Evolutionary conservation across 2,797 vertebrate genomes (phyloP), one percentile per base, ranked within the genome.

Genomic region (Gila robusta): DNA sequence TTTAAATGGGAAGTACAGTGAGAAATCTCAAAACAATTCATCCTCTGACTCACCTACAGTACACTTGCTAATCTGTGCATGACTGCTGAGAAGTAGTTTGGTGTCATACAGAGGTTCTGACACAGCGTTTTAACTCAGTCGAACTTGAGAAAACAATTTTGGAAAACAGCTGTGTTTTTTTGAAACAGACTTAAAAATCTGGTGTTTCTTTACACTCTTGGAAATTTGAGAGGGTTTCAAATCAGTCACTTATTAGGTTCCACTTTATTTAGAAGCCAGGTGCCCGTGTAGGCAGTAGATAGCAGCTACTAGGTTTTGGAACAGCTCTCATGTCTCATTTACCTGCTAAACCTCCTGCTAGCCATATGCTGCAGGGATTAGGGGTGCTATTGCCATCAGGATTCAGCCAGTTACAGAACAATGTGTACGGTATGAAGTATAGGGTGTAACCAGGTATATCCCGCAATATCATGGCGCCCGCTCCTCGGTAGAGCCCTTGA

Each of bases 281-380:
- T 66, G 7, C n/a, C 5, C 7, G 5, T 64, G 37, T 71, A 23
- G 56, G 12, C 28, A 28, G 59, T 16, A 28, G 23, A 62, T 6
- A 66, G 14, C 14, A 66, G 28, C 26, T 32, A 37, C 19, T 52
- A 23, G 6, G 28, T 37, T 81, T n/a, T 69, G 6, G 28, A 81
- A 81, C 7, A 16, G 62, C 8, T 64, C 11, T 28, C 11, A 5
- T 37, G 28, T 67, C 26, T 69, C 11, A 23, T 54, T 94, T 95
- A 99, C 98, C 98, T 96, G 98, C 98, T 54, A 98, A 56, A 37
- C 98, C 98, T 1, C 98, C 98, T 0, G 98, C 97, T 70, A 99
- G 88, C 96, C 96, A 98, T 89, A 99, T 94, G 6, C 95, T 94
- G 71, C 90, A 95, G 0, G 94, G 94, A 76, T 95, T 95, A 4